Base-by-base conservation (phyloP, 2,797 vertebrate genomes). In the Microctenopoma stevenorrisi region DNA sequence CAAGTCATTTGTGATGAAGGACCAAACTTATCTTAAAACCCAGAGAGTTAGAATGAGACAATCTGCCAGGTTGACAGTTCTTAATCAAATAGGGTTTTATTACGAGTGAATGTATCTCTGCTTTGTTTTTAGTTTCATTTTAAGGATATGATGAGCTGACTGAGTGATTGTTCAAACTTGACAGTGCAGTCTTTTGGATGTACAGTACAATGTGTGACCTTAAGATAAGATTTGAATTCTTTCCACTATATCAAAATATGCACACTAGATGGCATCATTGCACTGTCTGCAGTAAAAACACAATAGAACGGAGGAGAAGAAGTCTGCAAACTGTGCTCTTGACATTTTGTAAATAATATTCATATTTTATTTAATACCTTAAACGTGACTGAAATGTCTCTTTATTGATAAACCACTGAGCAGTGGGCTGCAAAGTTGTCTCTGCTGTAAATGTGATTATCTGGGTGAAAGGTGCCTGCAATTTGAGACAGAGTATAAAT, bases 181-280 rank as follows among this genome's bases (percentile, higher is more conserved):
- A 4, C 37, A 37, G 4, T 50, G 28, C 5, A 30, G 5, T 22
- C 44, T 4, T 6, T 26, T 51, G 11, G 54, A 22, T 13, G 3
- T n/a, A 33, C 16, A 42, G 5, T 6, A 16, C 1, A 15, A 4
- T 56, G 6, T 26, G 8, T 61, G 35, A 4, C 46, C 43, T 7
- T 16, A n/a, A 16, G 15, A n/a, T 7, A n/a, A 16, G 15, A 35
- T 18, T 51, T 62, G 4, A 71, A 0, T 52, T 12, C 4, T 59
- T 64, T 60, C 42, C 18, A 66, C 35, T 61, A 35, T 64, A 67
- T 37, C 61, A 67, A 42, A 38, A 40, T 11, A 10, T 18, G 2
- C 3, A 51, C 89, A 75, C 77, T 75, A 88, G 87, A 66, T 84
- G 85, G 83, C 84, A 70, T 30, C 4, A 18, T 74, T 86, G 62